Evolutionary conservation across 2,113 vertebrate genomes (phyloP), one percentile per base, ranked within the genome.

Genomic region (Gila orcuttii): DNA sequence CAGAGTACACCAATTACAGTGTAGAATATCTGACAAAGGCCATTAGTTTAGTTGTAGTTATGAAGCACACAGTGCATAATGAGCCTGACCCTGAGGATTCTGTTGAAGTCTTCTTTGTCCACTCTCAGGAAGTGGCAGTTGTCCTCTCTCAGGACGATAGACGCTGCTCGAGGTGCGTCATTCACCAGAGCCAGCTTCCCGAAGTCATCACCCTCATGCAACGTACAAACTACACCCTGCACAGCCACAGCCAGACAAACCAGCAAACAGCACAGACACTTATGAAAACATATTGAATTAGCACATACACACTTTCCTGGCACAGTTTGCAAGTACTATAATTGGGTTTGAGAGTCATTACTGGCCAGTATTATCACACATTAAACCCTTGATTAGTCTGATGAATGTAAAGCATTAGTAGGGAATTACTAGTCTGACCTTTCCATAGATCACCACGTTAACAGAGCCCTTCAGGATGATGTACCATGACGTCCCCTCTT

Each of bases 401-500:
- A 31, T 79, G 9, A 88, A 85, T 17, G 55, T 10, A 36, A 81
- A 57, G 23, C 36, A 71, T 50, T 33, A 59, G 73, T 17, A 15
- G 60, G 39, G 11, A 52, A n/a, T 68, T 21, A 17, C 57, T 25
- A 36, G 42, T 64, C 92, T 59, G 95, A 99, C 98, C 96, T 99
- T 99, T 88, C 98, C 98, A 90, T 99, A 98, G 93, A 99, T 99
- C 92, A 99, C 97, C 87, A 99, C 98, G 10, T 99, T 99, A 90
- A 99, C 97, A 0, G 98, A 99, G 92, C 98, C 98, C 91, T 99
- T 99, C 71, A 99, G 94, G 91, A 99, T 98, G 92, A 99, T 99
- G 94, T 99, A 99, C 98, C 98, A 99, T 45, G 98, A 99, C 81
- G 97, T 99, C 73, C 98, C 98, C 93, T 99, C 98, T 95, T 99